phyloP scores from a whole-genome alignment of 1,140 invertebrate genomes.

The Panonychus citri region DNA sequence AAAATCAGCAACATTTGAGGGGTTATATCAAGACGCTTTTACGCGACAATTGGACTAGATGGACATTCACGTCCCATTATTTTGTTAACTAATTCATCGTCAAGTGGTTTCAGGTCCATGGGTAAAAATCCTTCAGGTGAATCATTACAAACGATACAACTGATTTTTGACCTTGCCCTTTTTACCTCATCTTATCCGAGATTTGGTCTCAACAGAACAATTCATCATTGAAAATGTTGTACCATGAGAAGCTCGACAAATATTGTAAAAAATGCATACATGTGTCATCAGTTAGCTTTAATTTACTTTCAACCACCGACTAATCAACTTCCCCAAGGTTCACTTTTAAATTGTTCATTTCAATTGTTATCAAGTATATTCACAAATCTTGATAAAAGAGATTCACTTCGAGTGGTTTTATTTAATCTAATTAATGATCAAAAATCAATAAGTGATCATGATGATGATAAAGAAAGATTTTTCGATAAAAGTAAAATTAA shows the following conservation, averaged over 20 bases:
- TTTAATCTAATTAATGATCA: not conserved
- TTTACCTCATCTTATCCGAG: not conserved
- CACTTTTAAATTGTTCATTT: not conserved
- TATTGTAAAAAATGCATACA: not conserved
- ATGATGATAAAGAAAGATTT: slow-evolving; percentile 1
- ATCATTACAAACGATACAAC: slow-evolving; percentile 55
- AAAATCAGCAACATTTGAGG: slow-evolving; percentile 69
- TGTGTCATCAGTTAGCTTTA: not conserved
- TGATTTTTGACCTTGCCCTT: slow-evolving; percentile 29
- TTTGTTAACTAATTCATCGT: slow-evolving; percentile 3
- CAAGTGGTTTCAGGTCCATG: slow-evolving; percentile 33
- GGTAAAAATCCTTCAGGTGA: slow-evolving; percentile 77
- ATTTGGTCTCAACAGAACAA: not conserved
- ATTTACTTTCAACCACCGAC: not conserved
- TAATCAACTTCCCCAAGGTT: not conserved
- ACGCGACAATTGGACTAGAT: slow-evolving; percentile 3
- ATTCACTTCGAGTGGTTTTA: not conserved
- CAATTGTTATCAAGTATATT: not conserved
- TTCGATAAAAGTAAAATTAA: slow-evolving; percentile 11
- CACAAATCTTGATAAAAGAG: not conserved
- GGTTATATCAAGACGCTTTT: slow-evolving; percentile 26
- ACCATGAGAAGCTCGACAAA: not conserved
- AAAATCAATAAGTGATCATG: not conserved
- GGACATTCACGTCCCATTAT: slow-evolving; percentile 4
- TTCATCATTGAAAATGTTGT: not conserved